Evolutionary conservation across 2,888 invertebrate genomes (phyloP).

Genomic region (Antitype chi): DNA sequence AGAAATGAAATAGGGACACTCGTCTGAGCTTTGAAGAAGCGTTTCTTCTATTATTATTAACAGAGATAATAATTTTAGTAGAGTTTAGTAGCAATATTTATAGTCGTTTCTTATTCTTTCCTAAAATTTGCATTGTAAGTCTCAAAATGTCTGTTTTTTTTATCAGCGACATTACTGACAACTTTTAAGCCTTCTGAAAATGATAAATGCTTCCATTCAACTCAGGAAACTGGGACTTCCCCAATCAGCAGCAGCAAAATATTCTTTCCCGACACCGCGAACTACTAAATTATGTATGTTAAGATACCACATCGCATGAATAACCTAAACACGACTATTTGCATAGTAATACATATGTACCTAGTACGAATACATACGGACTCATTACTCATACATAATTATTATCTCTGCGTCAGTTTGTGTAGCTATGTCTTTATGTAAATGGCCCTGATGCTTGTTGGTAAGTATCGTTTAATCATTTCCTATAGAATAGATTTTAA

Average conservation of each 20-base stretch:
- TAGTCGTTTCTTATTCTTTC: neutral
- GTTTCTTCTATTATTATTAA: neutral
- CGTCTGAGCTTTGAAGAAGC: too few relatives aligned
- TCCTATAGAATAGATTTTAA: neutral
- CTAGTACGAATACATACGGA: conserved; percentile 19
- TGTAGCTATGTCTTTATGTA: conserved; percentile 40
- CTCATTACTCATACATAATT: conserved; percentile 60
- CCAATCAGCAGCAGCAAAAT: neutral
- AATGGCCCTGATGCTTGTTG: conserved; percentile 17
- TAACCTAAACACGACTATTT: conserved; percentile 50
- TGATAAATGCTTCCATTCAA: neutral
- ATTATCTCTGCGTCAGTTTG: conserved; percentile 39
- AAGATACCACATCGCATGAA: conserved; percentile 53
- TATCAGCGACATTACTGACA: neutral
- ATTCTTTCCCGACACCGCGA: conserved; percentile 11
- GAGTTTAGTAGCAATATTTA: too few relatives aligned
- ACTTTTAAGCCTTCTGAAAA: neutral
- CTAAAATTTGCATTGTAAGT: neutral
- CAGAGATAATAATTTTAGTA: too few relatives aligned
- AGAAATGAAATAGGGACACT: neutral
- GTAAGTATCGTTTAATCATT: conserved; percentile 5
- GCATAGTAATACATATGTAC: conserved; percentile 57
- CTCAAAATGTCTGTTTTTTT: neutral
- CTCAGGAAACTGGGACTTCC: neutral
- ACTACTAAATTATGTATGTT: conserved; percentile 53